phyloP scores from a whole-genome alignment of 2,888 invertebrate genomes.

The Macrosoma leucophasiata region DNA sequence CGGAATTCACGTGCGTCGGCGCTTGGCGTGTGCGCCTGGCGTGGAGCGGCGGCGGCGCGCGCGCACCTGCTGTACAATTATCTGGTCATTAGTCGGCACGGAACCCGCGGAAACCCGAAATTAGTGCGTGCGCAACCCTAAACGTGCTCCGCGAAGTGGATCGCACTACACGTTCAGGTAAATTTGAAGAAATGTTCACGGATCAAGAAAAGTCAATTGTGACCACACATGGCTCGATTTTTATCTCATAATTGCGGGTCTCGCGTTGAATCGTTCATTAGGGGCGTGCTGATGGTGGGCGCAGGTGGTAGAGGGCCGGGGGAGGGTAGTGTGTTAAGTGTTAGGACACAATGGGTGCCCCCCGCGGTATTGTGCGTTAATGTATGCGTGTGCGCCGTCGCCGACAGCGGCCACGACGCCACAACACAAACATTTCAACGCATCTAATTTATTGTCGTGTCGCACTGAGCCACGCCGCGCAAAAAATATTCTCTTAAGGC shows the following conservation, averaged over 20 bases:
- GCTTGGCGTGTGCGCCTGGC: conserved; percentile 62
- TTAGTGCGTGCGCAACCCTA: conserved; percentile 39
- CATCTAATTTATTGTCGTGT: conserved; percentile 69
- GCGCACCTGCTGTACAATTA: conserved; percentile 64
- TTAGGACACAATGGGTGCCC: conserved; percentile 63
- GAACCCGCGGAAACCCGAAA: conserved; percentile 44
- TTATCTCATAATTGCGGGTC: conserved; percentile 65
- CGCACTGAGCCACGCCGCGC: conserved; percentile 47
- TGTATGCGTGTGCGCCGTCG: conserved; percentile 60
- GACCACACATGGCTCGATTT: conserved; percentile 48
- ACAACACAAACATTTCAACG: conserved; percentile 74
- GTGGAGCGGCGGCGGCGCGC: conserved; percentile 45
- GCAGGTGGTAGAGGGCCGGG: conserved; percentile 18
- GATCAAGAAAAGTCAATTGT: conserved; percentile 23
- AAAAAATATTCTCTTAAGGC: conserved; percentile 63
- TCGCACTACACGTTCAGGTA: conserved; percentile 15
- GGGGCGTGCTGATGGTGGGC: conserved; percentile 38
- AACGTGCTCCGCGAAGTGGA: conserved; percentile 25
- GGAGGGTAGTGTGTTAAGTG: conserved; percentile 37
- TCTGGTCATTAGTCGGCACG: conserved; percentile 56
- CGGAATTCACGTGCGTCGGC: conserved; percentile 19
- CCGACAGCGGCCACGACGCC: conserved; percentile 51
- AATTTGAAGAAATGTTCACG: conserved; percentile 17
- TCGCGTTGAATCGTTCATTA: conserved; percentile 61
- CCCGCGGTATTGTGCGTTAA: conserved; percentile 62